Evolutionary conservation across 1,140 invertebrate genomes (phyloP).

Genomic region (Platorchestia sp.): DNA sequence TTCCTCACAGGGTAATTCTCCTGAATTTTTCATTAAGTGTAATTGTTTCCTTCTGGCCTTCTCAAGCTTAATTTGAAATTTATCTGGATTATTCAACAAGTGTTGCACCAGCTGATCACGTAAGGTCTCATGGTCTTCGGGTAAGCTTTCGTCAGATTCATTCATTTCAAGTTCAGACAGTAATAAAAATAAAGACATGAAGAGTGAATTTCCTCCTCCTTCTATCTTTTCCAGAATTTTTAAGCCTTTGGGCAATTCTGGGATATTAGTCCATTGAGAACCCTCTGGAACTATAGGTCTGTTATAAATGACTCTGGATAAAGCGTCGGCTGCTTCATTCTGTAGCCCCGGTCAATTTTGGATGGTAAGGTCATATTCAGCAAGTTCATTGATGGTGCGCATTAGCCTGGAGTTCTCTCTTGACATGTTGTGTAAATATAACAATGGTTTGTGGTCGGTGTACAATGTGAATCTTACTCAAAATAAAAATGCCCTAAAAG

Average conservation of each 20-base stretch:
- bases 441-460: not conserved
- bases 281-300: not conserved
- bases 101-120: not conserved
- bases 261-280: no score
- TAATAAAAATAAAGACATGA: not conserved
- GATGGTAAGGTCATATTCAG: not conserved
- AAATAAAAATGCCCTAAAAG: conserved; percentile 12
- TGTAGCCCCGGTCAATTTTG: not conserved
- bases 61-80: not conserved
- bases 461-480: not conserved
- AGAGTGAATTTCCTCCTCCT: not conserved
- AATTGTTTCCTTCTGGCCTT: not conserved
- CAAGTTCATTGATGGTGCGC: not conserved
- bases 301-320: not conserved
- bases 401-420: not conserved
- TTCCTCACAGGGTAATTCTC: not conserved
- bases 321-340: not conserved
- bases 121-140: not conserved
- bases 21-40: not conserved
- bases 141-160: not conserved
- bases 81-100: not conserved
- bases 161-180: not conserved
- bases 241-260: no score
- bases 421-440: not conserved
- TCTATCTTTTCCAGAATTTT: not conserved